Conservation (phyloP, 2,113 vertebrate species). For the Anthoscopus minutus region DNA sequence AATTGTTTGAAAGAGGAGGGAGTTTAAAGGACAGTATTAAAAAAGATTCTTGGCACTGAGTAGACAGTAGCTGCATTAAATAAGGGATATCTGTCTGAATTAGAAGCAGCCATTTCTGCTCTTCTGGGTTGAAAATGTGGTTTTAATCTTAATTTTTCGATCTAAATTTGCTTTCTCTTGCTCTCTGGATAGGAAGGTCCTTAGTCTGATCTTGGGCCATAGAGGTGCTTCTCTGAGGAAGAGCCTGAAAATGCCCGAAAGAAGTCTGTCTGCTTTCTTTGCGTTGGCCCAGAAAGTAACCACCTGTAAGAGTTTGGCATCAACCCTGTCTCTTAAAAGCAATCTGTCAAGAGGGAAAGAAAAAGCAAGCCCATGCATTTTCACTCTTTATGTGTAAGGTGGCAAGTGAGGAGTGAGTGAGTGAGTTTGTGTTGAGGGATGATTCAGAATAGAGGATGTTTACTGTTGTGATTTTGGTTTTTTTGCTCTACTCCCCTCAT, state of each 20-base stretch:
- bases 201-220: not conserved
- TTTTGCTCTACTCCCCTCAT: not conserved
- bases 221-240: not conserved
- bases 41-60: not conserved
- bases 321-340: not conserved
- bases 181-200: not conserved
- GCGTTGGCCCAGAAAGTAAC: not conserved
- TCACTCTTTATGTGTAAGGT: not conserved
- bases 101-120: not conserved
- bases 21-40: not conserved
- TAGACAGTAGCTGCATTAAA: not conserved
- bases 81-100: not conserved
- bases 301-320: not conserved
- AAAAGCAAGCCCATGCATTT: not conserved
- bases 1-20: not conserved
- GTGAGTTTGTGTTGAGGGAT: not conserved
- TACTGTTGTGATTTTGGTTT: not conserved
- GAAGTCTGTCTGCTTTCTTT: not conserved
- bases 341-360: not conserved
- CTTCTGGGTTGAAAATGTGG: not conserved
- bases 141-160: not conserved
- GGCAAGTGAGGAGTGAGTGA: not conserved
- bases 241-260: not conserved
- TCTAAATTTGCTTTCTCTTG: not conserved
- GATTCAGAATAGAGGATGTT: not conserved